Evolutionary conservation across 2,888 invertebrate genomes (phyloP), one percentile per base, ranked within the genome.

Genomic region (Meliscaeva auricollis): DNA sequence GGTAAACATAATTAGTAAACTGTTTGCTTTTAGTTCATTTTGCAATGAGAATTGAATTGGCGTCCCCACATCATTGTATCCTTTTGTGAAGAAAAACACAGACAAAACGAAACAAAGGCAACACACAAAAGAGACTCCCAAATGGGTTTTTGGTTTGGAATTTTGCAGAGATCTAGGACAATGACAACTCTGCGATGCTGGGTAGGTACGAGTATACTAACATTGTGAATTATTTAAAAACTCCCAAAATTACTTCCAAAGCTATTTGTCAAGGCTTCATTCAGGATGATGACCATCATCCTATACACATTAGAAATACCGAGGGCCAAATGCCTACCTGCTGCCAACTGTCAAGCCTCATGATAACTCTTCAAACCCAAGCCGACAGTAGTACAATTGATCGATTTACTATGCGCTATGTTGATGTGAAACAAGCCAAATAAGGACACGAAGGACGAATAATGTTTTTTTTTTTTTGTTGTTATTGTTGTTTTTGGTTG

Each of bases 1-100:
- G 80, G 80, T 84, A 84, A 84, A 84, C 80, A 84, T 75, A 84
- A 84, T 84, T 80, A 80, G 80, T 84, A 74, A 84, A 84, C 74
- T 84, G 83, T 84, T 84, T 84, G 74, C 73, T 48, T 66, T 76
- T 70, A 69, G 74, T 68, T 69, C 52, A 72, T 68, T 75, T 73
- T 62, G 69, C 80, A 72, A 66, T 72, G 66, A 48, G 77, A 58
- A 82, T 72, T 58, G 77, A 58, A 82, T 72, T 58, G 81, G 76
- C 50, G 52, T 77, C 35, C 78, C 68, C 72, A 54, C 74, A 74
- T 35, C 46, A 15, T 38, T 26, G 58, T 32, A 15, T 69, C 52
- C 72, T 38, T 38, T 75, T 76, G 26, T 64, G 30, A 70, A 56
- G 32, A 54, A 62, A 74, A 62, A 78, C 35, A 62, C 26, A 52